A percentile compares a stretch with the other conserved stretches of the same genome.
Conservation (phyloP, 2,888 invertebrate genomes). For the Lasioglossum zephyrum region DNA sequence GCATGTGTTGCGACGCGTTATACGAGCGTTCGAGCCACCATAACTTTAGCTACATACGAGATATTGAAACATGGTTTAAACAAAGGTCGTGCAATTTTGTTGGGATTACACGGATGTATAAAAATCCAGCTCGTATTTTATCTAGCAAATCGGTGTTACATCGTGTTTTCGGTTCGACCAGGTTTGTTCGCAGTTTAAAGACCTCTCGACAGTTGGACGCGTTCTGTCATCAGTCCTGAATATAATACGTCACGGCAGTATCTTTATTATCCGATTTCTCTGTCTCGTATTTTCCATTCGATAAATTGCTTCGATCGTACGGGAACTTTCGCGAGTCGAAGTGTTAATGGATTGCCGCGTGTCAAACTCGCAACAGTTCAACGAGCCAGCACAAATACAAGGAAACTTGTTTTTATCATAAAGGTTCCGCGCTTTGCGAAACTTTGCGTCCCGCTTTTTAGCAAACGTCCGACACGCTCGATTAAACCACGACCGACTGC, state of each 20-base stretch:
- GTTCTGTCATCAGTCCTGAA: neutral
- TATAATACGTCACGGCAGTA: neutral
- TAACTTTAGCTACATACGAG: neutral
- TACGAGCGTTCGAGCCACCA: neutral
- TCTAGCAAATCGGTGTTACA: neutral
- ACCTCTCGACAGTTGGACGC: neutral
- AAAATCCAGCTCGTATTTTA: neutral
- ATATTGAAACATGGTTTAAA: constrained; percentile 3
- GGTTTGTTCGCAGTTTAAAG: neutral
- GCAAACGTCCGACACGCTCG: neutral
- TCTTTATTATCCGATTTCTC: neutral
- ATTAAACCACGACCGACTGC: neutral
- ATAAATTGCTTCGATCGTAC: neutral
- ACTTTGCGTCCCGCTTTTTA: neutral
- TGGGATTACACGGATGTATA: neutral
- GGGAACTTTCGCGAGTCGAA: neutral
- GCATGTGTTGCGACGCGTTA: neutral
- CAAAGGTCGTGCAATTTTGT: neutral
- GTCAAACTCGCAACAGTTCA: neutral
- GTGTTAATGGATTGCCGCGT: neutral
- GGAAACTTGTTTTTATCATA: neutral
- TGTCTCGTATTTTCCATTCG: neutral
- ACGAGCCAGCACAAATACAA: neutral
- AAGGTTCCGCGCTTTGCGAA: neutral
- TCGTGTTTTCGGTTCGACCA: neutral